Evolutionary conservation across 2,797 vertebrate genomes (phyloP).

Genomic region (Amniataba percoides): DNA sequence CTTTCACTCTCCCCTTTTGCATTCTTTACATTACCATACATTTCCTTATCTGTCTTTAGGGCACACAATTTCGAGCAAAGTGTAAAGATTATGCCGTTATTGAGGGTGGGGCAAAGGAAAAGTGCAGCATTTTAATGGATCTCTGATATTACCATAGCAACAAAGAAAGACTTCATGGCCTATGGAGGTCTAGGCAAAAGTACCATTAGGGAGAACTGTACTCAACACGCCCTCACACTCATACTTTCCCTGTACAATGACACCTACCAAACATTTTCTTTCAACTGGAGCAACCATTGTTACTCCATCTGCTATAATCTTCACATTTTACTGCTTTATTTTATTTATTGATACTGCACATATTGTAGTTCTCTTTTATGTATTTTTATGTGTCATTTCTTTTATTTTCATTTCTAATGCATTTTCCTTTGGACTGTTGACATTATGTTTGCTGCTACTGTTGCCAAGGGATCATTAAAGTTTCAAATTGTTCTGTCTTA

Average conservation of each 20-base stretch:
- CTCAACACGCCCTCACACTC: background rate
- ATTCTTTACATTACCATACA: conserved; percentile 30
- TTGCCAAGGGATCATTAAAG: conserved; percentile 28
- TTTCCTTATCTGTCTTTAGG: conserved; percentile 16
- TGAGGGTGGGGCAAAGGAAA: conserved; percentile 1
- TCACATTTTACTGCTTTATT: background rate
- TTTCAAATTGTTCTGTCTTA: conserved; percentile 20
- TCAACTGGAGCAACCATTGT: background rate
- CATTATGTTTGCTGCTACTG: conserved; percentile 9
- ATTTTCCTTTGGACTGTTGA: conserved; percentile 2
- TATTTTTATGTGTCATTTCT: background rate
- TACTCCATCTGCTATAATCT: background rate
- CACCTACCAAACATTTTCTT: background rate
- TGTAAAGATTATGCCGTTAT: conserved; percentile 14
- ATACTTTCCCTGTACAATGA: background rate
- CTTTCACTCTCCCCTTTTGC: background rate
- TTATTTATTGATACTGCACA: background rate
- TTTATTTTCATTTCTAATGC: conserved; percentile 21
- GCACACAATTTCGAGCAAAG: conserved; percentile 1
- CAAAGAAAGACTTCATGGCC: background rate
- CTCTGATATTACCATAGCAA: conserved; percentile 7
- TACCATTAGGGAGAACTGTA: background rate
- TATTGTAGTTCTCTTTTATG: background rate
- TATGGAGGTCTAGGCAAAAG: background rate
- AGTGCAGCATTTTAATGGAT: background rate